Evolutionary conservation across 2,888 invertebrate genomes (phyloP).

Genomic region (Antitype chi): DNA sequence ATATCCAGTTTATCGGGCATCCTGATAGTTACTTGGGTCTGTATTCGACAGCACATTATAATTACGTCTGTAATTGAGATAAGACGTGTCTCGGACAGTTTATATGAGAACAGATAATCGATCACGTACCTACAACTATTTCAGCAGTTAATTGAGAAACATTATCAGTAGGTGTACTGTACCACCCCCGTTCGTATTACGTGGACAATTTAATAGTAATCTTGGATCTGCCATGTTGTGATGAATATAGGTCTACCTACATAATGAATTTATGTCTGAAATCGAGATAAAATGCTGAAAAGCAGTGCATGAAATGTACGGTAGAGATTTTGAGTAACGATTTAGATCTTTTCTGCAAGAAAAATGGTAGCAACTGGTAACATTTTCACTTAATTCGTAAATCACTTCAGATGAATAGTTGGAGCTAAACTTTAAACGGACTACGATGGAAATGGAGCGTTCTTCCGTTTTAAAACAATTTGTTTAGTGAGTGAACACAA

Average conservation of each 20-base stretch:
- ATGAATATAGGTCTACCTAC: not conserved
- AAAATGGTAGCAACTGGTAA: slow-evolving; percentile 18
- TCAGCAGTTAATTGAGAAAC: slow-evolving; percentile 15
- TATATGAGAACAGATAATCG: slow-evolving; percentile 6
- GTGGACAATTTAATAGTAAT: slow-evolving; percentile 3
- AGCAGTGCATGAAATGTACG: not conserved
- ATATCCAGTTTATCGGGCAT: not conserved
- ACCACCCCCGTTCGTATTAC: not conserved
- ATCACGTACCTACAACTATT: slow-evolving; percentile 19
- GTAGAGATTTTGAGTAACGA: not conserved
- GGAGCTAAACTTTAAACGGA: slow-evolving; percentile 39
- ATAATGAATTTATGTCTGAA: too few relatives aligned
- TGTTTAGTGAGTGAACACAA: slow-evolving; percentile 59
- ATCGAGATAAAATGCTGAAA: not conserved
- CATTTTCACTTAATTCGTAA: slow-evolving; percentile 14
- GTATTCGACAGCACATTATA: slow-evolving; percentile 6
- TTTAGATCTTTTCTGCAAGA: slow-evolving; percentile 11
- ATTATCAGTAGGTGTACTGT: not conserved
- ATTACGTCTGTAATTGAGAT: slow-evolving; percentile 9
- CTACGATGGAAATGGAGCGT: slow-evolving; percentile 24
- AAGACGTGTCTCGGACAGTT: slow-evolving; percentile 23
- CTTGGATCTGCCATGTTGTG: slow-evolving; percentile 3
- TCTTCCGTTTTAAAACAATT: slow-evolving; percentile 59
- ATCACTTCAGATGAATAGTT: slow-evolving; percentile 39
- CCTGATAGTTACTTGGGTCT: slow-evolving; percentile 20